Evolutionary conservation across 2,797 vertebrate species (phyloP).

Genomic region (Sparus aurata): DNA sequence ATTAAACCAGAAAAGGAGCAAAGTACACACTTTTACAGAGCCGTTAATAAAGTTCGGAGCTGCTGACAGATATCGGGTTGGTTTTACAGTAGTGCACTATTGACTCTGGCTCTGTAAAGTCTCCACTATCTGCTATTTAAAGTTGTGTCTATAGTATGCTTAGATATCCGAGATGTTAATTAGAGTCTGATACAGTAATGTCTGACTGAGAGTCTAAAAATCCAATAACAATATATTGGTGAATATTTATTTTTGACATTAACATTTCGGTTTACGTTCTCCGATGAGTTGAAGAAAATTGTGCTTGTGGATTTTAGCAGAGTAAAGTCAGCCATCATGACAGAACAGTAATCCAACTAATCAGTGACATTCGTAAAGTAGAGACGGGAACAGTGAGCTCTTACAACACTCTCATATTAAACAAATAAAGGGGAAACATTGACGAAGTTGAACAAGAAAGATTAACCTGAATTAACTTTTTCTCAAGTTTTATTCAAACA

Average conservation of each 20-base stretch:
- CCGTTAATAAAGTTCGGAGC: constrained; percentile 23
- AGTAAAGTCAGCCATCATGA: too few species aligned
- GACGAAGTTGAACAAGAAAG: neutral
- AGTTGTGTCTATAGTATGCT: constrained; percentile 17
- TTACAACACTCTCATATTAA: neutral
- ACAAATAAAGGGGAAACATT: neutral
- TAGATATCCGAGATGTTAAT: constrained; percentile 11
- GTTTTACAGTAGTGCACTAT: constrained; percentile 46
- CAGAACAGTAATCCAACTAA: neutral
- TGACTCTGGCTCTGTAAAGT: constrained; percentile 22
- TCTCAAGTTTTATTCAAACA: neutral
- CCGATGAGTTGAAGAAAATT: neutral
- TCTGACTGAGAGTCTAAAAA: neutral
- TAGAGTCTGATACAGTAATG: neutral
- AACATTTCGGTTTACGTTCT: neutral
- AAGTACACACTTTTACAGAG: constrained; percentile 41
- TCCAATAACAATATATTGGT: neutral
- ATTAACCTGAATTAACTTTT: neutral
- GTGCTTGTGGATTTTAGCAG: neutral
- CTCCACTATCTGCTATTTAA: constrained; percentile 37
- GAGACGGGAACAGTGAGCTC: neutral
- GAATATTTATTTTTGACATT: neutral
- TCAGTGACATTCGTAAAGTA: neutral
- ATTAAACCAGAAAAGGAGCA: constrained; percentile 47
- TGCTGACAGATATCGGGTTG: constrained; percentile 47